Base-by-base conservation (phyloP, 2,888 invertebrate genomes). In the Encarsia formosa region DNA sequence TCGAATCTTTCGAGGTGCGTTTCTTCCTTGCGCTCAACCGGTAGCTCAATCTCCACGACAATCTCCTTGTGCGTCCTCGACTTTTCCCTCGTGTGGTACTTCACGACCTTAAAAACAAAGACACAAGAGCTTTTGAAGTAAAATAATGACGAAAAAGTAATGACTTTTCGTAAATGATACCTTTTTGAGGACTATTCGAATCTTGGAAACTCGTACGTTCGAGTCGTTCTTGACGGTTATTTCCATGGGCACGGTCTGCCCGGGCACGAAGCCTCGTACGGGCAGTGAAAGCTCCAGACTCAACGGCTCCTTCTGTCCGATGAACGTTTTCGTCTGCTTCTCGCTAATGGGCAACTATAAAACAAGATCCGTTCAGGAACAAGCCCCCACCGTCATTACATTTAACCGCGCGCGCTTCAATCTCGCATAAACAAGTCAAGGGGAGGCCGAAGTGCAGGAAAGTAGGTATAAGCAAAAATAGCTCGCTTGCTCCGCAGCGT, bases 221-320 rank as follows among this genome's bases (percentile, higher is more conserved):
- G 69, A 65, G 9, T 58, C 52, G 52, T 74, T 75, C 42, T 65
- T 65, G 19, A 71, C 47, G 39, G 61, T 61, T 6, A 72, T 66
- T 29, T 63, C 60, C 20, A 73, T 55, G 11, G 68, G 66, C 49
- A 75, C 66, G 15, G 65, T 62, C 56, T 74, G 73, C 0, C 74
- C 75, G 19, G 73, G 70, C 15, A 73, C 73, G 57, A 65, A 74
- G 9, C 74, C 74, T 13, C 67, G 65, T 19, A 69, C 68, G n/a
- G 71, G 69, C 20, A 73, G 53, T 5, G 60, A 60, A 13, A 67
- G 63, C 4, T 63, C 59, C 45, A 73, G 53, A 22, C 52, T 62
- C 31, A 74, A 57, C 5, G 70, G 67, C 34, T 71, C 71, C 24
- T 58, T 60, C 44, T 70, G 68, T 4, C 69, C 69, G 56, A 68